These are phyloP conservation scores for Elysia crispata DNA, from an alignment of 2,888 invertebrate genomes.

Conservation along the genomic window DNA sequence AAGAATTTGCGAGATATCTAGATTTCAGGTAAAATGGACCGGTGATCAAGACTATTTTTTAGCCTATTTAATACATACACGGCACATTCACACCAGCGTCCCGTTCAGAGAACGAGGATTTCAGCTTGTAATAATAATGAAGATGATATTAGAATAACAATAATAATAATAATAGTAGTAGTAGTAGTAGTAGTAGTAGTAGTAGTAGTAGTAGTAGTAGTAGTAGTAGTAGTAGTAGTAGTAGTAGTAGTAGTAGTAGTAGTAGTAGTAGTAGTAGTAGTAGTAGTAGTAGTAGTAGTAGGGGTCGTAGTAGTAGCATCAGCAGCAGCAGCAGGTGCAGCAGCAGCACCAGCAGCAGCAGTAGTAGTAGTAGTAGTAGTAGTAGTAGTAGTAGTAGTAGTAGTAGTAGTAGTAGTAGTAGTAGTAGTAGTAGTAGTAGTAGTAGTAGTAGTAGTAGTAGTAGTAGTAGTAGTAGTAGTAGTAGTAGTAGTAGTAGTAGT, in stretches of 20 bases:
- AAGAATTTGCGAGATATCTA: no score
- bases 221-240: slow-evolving; percentile 12
- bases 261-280: slow-evolving; percentile 26
- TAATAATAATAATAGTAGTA: not conserved
- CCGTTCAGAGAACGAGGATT: no score
- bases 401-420: slow-evolving; percentile 31
- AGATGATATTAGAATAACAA: not conserved
- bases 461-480: slow-evolving; percentile 22
- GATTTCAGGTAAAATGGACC: no score
- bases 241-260: not conserved
- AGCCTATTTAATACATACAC: no score
- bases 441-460: not conserved
- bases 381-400: slow-evolving; percentile 13
- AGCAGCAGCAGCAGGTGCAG: slow-evolving; percentile 1
- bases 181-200: slow-evolving; percentile 6
- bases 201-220: slow-evolving; percentile 24
- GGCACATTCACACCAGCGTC: no score
- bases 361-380: slow-evolving; percentile 13
- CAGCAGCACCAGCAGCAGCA: not conserved
- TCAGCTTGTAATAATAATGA: no score
- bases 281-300: no score
- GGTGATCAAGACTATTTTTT: no score
- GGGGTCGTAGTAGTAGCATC: no score
- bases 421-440: slow-evolving; percentile 9
- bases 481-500: slow-evolving; percentile 34